These are phyloP conservation scores for Apamea anceps DNA, from an alignment of 2,888 invertebrate species.

Conservation along the genomic window DNA sequence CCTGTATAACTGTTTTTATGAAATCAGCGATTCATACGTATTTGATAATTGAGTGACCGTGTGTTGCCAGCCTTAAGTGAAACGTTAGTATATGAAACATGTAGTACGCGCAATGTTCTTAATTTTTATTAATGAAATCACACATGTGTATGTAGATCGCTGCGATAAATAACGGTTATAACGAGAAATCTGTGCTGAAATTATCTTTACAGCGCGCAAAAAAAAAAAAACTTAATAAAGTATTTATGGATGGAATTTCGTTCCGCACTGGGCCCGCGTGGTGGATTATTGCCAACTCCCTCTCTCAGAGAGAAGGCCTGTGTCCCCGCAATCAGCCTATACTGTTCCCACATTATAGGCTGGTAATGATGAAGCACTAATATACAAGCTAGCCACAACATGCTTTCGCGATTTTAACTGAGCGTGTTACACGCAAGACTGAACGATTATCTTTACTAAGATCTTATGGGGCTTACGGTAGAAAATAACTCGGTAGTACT, in stretches of 20 bases:
- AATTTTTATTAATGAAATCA: constrained; percentile 13
- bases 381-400: neutral
- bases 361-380: neutral
- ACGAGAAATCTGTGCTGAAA: neutral
- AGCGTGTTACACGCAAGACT: constrained; percentile 40
- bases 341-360: neutral
- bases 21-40: too few species aligned
- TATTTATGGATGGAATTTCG: neutral
- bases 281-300: neutral
- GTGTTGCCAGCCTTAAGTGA: too few species aligned
- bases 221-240: neutral
- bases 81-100: neutral
- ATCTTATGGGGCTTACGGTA: constrained; percentile 4
- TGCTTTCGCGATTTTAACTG: constrained; percentile 1
- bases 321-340: neutral
- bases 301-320: neutral
- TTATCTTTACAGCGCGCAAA: neutral
- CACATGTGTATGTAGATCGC: neutral
- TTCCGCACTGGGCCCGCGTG: neutral
- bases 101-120: neutral
- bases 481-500: neutral
- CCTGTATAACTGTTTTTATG: too few species aligned
- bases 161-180: constrained; percentile 14
- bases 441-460: constrained; percentile 19
- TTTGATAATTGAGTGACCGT: too few species aligned